A percentile compares a stretch with the other conserved stretches of the same genome.
phyloP scores from a whole-genome alignment of 2,113 vertebrate species.

The Paramisgurnus dabryanus region DNA sequence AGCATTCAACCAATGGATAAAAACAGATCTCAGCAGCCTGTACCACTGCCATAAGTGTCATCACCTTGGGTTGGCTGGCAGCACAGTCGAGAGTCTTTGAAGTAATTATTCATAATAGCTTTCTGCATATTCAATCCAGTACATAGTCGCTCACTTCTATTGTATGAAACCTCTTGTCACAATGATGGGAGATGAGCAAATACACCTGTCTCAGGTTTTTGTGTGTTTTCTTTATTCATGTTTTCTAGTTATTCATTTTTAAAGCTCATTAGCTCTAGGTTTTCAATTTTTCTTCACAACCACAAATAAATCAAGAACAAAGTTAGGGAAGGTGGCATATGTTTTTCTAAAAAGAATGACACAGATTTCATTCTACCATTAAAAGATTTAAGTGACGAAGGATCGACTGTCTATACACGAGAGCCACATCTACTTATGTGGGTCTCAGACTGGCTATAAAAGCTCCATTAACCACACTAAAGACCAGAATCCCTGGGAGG shows the following conservation, averaged over 20 bases:
- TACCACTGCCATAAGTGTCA: background rate
- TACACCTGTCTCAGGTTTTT: background rate
- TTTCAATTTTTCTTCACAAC: background rate
- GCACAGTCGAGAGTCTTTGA: slow-evolving; percentile 12
- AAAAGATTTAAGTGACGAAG: slow-evolving; percentile 23
- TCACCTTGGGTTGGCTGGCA: slow-evolving; percentile 11
- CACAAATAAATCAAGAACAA: background rate
- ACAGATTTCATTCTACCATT: slow-evolving; percentile 2
- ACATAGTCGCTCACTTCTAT: slow-evolving; percentile 30
- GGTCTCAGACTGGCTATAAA: slow-evolving; percentile 22
- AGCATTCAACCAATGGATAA: no score
- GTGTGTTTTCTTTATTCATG: background rate
- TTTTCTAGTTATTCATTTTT: background rate
- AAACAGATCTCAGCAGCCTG: slow-evolving; percentile 11
- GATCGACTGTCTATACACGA: slow-evolving; percentile 21
- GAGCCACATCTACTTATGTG: slow-evolving; percentile 11
- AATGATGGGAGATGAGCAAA: background rate
- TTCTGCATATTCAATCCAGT: slow-evolving; percentile 61
- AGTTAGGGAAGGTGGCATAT: background rate
- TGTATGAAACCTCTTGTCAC: slow-evolving; percentile 17
- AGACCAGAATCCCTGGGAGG: slow-evolving; percentile 14
- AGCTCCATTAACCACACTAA: slow-evolving; percentile 34
- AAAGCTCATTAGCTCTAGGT: background rate
- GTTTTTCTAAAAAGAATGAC: background rate
- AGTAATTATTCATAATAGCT: slow-evolving; percentile 65